Base-by-base conservation (phyloP, 2,797 vertebrate species). In the Sebastolobus altivelis region DNA sequence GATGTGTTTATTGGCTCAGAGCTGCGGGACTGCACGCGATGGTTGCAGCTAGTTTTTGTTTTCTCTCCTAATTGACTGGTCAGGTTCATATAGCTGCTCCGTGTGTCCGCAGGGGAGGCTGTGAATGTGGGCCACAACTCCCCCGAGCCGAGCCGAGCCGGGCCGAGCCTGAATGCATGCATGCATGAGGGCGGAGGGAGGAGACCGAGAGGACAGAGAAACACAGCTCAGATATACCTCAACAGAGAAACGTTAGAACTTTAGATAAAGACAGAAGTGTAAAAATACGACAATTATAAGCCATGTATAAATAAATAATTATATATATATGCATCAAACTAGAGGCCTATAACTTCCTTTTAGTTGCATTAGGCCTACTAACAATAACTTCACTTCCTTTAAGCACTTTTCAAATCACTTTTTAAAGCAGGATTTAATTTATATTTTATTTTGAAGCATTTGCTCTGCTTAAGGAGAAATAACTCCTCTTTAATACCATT, bases 21-120 rank as follows among this genome's bases (percentile, higher is more conserved):
- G 67, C 27, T 52, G 68, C 49, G 31, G 12, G 9, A 11, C 65
- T 79, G 79, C 90, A 87, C 86, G 81, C 87, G 68, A 84, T 85
- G 77, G 7, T 77, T 79, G 80, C 81, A 70, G 75, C 63, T 77
- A 11, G 11, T 73, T 81, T 60, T 81, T 83, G 59, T 81, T 89
- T 83, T 73, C 33, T 54, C 80, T 85, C 75, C 58, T 89, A 73
- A 88, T 84, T 88, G 81, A 86, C 80, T 46, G 89, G 72, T 80
- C 80, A 69, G 63, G 85, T 83, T 83, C 82, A 66, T 29, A 31
- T 1, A 46, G 79, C 73, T 67, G 80, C 77, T 68, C 65, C 27
- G 70, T 52, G 70, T 46, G 80, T 80, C 77, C 78, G 55, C 72
- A 1, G 87, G 87, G 78, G 76, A 87, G 85, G 72, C 70, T 11